Evolutionary conservation across 2,797 vertebrate genomes (phyloP), one percentile per base, ranked within the genome.

Genomic region (Loris lydekkerianus): DNA sequence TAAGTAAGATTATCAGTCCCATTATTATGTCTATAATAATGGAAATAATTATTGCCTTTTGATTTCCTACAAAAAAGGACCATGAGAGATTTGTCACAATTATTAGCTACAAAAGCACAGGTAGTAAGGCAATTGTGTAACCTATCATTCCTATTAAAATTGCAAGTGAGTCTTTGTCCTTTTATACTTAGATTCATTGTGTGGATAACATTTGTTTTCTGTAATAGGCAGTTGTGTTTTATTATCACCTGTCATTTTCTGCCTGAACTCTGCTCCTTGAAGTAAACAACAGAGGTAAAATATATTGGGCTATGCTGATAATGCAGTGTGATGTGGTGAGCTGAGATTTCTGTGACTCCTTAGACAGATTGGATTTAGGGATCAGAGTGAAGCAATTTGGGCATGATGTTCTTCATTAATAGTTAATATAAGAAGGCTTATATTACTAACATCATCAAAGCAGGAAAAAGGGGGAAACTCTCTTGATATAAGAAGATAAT

Each of bases 381-480:
- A 72, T 87, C 67, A 92, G 49, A 93, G 27, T 84, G 46, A 93
- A 94, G 53, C 18, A 80, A 91, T 89, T 61, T 77, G 40, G 25
- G 34, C 34, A 93, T 27, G 58, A 56, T 93, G 40, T 56, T 63
- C 31, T 93, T 93, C 81, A 89, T 95, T 89, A 97, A 83, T 86
- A 94, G 53, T 91, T 94, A 96, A 96, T 83, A 70, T n/a, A 93
- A 82, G 58, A 69, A 94, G 89, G 65, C 17, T 83, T 89, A 80
- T 53, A 53, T 53, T 53, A 53, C 15, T 15, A 89, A 82, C 5
- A 72, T 86, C 20, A 83, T 23, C 56, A 94, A 14, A 40, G 34
- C 72, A 96, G 17, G 10, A 40, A 82, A 94, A 84, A 46, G 37
- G 65, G 58, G 58, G n/a, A 90, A 82, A 70, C 43, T 91, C 17